These are phyloP conservation scores for Amia ocellicauda DNA, from an alignment of 2,113 vertebrate species.

Conservation along the genomic window DNA sequence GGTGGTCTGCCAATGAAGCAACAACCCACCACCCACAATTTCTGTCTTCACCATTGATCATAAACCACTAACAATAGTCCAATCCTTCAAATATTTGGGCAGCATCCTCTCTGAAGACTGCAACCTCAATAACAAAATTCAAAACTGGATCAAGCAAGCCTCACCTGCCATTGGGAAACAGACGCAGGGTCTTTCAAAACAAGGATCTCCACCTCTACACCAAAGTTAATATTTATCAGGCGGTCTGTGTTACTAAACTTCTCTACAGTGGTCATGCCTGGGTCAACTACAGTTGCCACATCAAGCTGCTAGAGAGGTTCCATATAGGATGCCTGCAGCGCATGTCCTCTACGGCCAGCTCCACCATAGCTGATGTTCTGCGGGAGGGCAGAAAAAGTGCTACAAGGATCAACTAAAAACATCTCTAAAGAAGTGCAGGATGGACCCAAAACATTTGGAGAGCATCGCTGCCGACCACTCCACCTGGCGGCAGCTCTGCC, in stretches of 20 bases:
- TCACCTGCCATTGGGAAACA: conserved; percentile 18
- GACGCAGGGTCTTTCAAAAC: conserved; percentile 21
- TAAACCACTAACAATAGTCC: too few species aligned
- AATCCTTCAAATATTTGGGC: too few species aligned
- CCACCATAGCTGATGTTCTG: neutral
- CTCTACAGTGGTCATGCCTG: conserved; percentile 16
- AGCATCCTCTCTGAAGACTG: too few species aligned
- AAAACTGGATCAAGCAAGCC: too few species aligned
- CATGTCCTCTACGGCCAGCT: conserved; percentile 13
- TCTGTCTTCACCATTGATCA: neutral
- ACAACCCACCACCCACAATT: neutral
- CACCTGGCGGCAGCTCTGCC: too few species aligned
- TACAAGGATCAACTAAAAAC: conserved; percentile 1
- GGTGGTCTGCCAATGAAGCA: neutral
- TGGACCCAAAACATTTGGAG: too few species aligned
- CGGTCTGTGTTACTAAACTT: conserved; percentile 11
- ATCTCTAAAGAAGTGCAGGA: neutral
- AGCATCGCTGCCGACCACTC: too few species aligned
- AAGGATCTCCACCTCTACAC: too few species aligned
- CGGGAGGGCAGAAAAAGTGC: conserved; percentile 1
- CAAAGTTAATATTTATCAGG: conserved; percentile 18
- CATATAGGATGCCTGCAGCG: conserved; percentile 5
- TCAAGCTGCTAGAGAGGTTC: conserved; percentile 4
- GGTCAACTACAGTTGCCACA: conserved; percentile 16
- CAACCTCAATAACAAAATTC: too few species aligned